A percentile compares a stretch with the other conserved stretches of the same genome.
Evolutionary conservation across 2,888 invertebrate species (phyloP).

Genomic region (Podabrus alpinus): DNA sequence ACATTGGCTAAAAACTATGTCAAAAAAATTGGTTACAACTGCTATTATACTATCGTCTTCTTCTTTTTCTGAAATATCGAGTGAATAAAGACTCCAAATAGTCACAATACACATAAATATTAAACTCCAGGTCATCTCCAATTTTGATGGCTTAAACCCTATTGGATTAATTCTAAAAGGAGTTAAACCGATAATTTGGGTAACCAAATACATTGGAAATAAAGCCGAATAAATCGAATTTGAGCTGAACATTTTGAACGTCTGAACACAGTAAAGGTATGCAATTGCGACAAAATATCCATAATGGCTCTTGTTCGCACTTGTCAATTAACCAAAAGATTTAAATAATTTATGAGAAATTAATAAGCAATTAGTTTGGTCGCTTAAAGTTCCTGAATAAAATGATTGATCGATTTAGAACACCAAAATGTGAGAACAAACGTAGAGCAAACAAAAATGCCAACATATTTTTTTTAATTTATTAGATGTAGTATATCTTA

Average conservation of each 20-base stretch:
- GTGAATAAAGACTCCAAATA: not conserved
- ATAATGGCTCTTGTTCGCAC: not conserved
- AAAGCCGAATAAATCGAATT: not conserved
- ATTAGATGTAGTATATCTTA: too few relatives aligned
- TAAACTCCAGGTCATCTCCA: not conserved
- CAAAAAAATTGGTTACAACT: not conserved
- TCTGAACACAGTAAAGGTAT: not conserved
- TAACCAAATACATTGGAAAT: not conserved
- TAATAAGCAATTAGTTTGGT: not conserved
- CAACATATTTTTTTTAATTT: too few relatives aligned
- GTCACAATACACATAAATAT: not conserved
- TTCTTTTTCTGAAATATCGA: not conserved
- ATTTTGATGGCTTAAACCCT: not conserved
- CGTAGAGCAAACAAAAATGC: too few relatives aligned
- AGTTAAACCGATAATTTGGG: not conserved
- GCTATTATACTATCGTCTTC: not conserved
- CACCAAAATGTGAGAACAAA: too few relatives aligned
- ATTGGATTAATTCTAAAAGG: not conserved
- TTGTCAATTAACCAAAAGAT: not conserved
- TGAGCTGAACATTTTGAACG: not conserved
- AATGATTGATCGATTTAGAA: not conserved
- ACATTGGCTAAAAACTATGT: not conserved
- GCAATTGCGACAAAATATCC: not conserved
- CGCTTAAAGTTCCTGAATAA: not conserved
- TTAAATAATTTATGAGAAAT: not conserved